Evolutionary conservation across 2,888 invertebrate species (phyloP), one percentile per base, ranked within the genome.

Genomic region (Zhengitettix transpicula): DNA sequence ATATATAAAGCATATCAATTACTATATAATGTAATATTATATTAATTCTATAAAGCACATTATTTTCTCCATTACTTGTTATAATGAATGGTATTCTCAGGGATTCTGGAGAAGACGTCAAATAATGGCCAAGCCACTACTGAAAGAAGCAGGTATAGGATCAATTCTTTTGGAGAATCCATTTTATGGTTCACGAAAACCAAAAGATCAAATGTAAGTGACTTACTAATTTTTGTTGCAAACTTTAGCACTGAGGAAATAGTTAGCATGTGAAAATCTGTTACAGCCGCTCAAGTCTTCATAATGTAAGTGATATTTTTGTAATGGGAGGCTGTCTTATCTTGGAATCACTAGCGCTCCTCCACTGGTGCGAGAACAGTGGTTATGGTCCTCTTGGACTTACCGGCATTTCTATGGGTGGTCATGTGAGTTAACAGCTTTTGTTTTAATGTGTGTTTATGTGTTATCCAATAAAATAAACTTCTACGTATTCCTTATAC

Each of bases 311-410:
- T 17, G 98, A 99, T 73, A 88, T 99, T 71, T 97, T 99, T 78
- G 91, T 98, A 65, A 99, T 99, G 98, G 98, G 98, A 60, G 97
- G 94, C 53, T 93, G 96, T 69, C 77, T 99, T 61, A 89, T 98
- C 64, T 79, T 97, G 67, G 99, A 99, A 76, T 87, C 91, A 52
- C 76, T 94, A 66, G 95, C 89, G 56, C 77, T 99, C 65, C 81
- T 98, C 65, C 87, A 94, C 73, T 98, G 96, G 96, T 92, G 93
- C 72, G 91, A 94, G 74, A 77, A 82, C 59, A 82, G 89, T 70
- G 96, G 95, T 14, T 87, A 87, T 67, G 94, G 95, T 12, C 97
- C 98, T 0, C 78, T 98, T 28, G 96, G 95, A 57, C 81, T 98
- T 58, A 93, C 95, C 42, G 98, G 97, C 11, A 81, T 97, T 59